phyloP scores from a whole-genome alignment of 92 coral and sea anemone species.

The Umimayanthus kanabou region DNA sequence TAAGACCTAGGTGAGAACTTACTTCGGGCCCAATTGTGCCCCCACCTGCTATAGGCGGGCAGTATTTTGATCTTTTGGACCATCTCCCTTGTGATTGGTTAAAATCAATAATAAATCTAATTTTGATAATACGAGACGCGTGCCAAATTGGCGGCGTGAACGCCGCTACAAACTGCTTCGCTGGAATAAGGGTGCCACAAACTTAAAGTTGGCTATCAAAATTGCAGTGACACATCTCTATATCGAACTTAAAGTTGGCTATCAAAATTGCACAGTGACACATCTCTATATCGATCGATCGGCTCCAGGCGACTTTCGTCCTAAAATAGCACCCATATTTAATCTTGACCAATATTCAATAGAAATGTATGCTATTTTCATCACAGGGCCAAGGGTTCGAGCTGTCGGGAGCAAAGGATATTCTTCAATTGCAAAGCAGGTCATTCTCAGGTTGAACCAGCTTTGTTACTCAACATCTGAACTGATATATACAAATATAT shows the following conservation, averaged over 20 bases:
- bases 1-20: conserved; percentile 57
- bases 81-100: conserved; percentile 64
- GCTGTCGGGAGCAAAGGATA: not conserved
- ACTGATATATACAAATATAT: not conserved
- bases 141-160: conserved; percentile 51
- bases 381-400: conserved; percentile 5
- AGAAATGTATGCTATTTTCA: conserved; percentile 10
- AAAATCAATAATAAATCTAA: conserved; percentile 61
- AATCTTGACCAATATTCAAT: conserved; percentile 1
- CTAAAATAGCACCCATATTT: not conserved
- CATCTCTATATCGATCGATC: not conserved
- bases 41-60: conserved; percentile 88
- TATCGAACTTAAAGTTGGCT: not conserved
- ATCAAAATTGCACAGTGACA: not conserved
- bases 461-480: not conserved
- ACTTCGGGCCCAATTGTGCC: conserved; percentile 64
- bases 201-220: not conserved
- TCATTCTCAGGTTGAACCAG: not conserved
- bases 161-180: not conserved
- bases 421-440: not conserved
- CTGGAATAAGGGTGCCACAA: not conserved
- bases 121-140: conserved; percentile 81
- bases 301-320: not conserved
- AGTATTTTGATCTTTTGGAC: conserved; percentile 60
- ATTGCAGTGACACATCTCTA: not conserved